Base-by-base conservation (phyloP, 53 echinoderm and acorn worm genomes). In the Paracentrotus lividus region DNA sequence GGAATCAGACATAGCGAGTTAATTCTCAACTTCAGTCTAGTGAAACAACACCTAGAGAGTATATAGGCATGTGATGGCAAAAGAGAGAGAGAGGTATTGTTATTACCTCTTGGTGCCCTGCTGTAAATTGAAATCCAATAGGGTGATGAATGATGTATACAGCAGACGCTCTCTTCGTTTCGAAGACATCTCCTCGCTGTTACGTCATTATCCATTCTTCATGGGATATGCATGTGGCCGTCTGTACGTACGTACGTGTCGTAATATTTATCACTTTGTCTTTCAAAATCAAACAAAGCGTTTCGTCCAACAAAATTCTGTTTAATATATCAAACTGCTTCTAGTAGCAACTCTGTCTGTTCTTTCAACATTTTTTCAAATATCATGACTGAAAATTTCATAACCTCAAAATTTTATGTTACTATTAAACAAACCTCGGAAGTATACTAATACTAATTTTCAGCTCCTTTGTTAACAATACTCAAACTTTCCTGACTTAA, bases 251-350 rank as follows among this genome's bases (percentile, higher is more conserved):
- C 47, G 32, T 72, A 38, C 72, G 72, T 81, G 9, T 81, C 47
- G 49, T 81, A 81, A 81, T 81, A 81, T 47, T 47, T 81, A 81
- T 81, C 81, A 81, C 81, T 81, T 81, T 81, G 81, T 81, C 81
- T 81, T 81, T 81, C 81, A 81, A 81, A n/a, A 81, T 47, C 42
- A 47, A 47, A n/a, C 49, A 44, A 42, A 81, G 44, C 45, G 81
- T n/a, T 81, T 81, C 81, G 81, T 81, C 81, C 81, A 81, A 47
- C 81, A 81, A 77, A 0, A 81, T 81, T 44, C 47, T 42, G 26
- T 45, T 44, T 47, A 24, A n/a, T 67, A n/a, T 24, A 6, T 77
- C 20, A 21, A 77, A 10, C 42, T 43, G 77, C 77, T 47, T 47
- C 27, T 81, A 45, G 45, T 81, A 24, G 26, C 45, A 47, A 47